Conservation (phyloP, 2,113 vertebrate genomes). For the Psettodes erumei region DNA sequence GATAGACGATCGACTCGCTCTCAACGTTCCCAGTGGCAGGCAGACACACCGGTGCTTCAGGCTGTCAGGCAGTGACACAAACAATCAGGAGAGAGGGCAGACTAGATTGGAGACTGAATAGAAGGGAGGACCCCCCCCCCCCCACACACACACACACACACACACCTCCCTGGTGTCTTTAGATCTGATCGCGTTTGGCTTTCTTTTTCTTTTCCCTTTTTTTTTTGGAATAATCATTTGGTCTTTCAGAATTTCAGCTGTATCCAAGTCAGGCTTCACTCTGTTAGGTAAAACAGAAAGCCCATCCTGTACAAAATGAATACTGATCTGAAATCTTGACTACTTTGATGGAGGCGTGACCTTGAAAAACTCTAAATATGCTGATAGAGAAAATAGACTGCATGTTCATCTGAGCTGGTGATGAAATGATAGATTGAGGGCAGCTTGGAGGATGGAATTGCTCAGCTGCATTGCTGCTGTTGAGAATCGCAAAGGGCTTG, state of each 20-base stretch:
- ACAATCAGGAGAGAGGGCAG: slow-evolving; percentile 36
- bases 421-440: slow-evolving; percentile 72
- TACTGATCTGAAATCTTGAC: slow-evolving; percentile 32
- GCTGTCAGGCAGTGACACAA: slow-evolving; percentile 51
- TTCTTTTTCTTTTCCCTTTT: too few relatives aligned
- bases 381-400: slow-evolving; percentile 67
- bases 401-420: slow-evolving; percentile 51
- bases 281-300: slow-evolving; percentile 24
- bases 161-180: neutral
- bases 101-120: slow-evolving; percentile 28
- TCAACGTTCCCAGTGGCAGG: slow-evolving; percentile 5
- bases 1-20: slow-evolving; percentile 3
- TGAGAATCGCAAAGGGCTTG: slow-evolving; percentile 54
- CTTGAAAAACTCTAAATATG: slow-evolving; percentile 56
- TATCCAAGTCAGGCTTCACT: slow-evolving; percentile 24
- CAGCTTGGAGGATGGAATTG: slow-evolving; percentile 59
- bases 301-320: slow-evolving; percentile 25
- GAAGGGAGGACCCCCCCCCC: neutral
- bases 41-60: slow-evolving; percentile 19
- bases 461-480: slow-evolving; percentile 52
- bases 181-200: slow-evolving; percentile 1
- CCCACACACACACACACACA: too few relatives aligned
- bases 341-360: slow-evolving; percentile 51
- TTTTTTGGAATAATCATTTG: neutral
- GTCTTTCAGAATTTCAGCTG: neutral